Evolutionary conservation across 2,113 vertebrate species (phyloP), one percentile per base, ranked within the genome.

Genomic region (Colaptes auratus): DNA sequence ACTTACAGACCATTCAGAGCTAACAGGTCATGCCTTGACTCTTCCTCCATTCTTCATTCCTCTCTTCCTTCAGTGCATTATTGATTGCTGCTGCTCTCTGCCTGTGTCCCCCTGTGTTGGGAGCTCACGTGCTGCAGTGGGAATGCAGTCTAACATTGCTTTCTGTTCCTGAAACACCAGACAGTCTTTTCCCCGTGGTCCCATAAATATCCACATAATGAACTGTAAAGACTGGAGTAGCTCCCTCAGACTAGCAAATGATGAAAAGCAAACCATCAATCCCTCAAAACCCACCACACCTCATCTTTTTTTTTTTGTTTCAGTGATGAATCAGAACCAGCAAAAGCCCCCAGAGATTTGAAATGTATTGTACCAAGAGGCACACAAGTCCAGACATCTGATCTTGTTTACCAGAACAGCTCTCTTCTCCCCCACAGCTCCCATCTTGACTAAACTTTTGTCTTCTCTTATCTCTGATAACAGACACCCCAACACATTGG

Each of bases 121-220:
- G 50, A 31, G 61, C 63, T 50, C 60, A 3, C 1, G 6, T 0
- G 4, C 59, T 48, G 63, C 58, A 14, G 31, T 0, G 15, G 67
- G 35, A 20, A 42, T 1, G 1, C 52, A 55, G 28, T 9, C 8
- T 48, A 24, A 66, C 58, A 12, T 9, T 55, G 0, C 58, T 13
- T 60, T 31, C 70, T 64, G 18, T 3, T 48, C 71, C 72, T 28
- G 13, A 52, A 28, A n/a, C 67, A 31, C 63, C 65, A 24, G 30
- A 5, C 30, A 12, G 15, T 0, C 66, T 69, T 42, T 55, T 35
- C 64, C 82, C 42, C 31, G 27, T 1, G 48, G 23, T 30, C 59
- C 31, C n/a, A 27, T 3, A 12, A 48, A 70, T 5, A 69, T 3
- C 44, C 46, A 3, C 19, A 25, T 3, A 18, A 48, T 18, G 31